These are phyloP conservation scores for Brotula barbata DNA, from an alignment of 2,797 vertebrate genomes.

Conservation along the genomic window DNA sequence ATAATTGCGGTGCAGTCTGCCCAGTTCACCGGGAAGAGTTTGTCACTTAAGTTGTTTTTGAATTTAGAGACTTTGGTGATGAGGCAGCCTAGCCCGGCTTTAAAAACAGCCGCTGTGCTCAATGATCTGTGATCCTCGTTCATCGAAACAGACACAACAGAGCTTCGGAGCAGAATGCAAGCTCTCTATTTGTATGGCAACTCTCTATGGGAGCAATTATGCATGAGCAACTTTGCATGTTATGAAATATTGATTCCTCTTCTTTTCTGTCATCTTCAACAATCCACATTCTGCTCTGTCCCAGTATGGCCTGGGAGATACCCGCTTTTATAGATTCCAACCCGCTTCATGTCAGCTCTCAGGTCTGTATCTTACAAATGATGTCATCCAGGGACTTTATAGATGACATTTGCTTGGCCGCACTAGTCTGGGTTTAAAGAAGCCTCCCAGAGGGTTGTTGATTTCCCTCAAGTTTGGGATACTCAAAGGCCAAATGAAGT, in stretches of 20 bases:
- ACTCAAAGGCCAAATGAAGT: constrained; percentile 33
- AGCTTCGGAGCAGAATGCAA: constrained; percentile 27
- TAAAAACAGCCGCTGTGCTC: constrained; percentile 23
- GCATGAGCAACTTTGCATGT: constrained; percentile 36
- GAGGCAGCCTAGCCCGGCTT: constrained; percentile 32
- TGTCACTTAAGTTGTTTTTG: constrained; percentile 7
- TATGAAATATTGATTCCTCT: constrained; percentile 60
- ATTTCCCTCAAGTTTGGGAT: constrained; percentile 15
- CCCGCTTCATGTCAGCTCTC: constrained; percentile 12
- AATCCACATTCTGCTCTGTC: constrained; percentile 7
- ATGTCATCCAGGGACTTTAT: constrained; percentile 25
- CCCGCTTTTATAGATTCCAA: constrained; percentile 1
- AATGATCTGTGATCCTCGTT: constrained; percentile 20
- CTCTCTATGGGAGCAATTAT: constrained; percentile 65
- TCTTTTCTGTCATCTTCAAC: constrained; percentile 34
- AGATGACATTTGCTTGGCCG: not conserved
- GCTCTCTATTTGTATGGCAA: constrained; percentile 35
- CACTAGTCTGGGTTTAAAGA: not conserved
- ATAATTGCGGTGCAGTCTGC: constrained; percentile 8
- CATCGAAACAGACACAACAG: constrained; percentile 44
- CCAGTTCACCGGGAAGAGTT: constrained; percentile 6
- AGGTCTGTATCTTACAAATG: constrained; percentile 10
- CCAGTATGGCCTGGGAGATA: not conserved
- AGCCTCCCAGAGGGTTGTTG: constrained; percentile 15
- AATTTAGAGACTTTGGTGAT: constrained; percentile 26